These are phyloP conservation scores for Ispidina lecontei DNA, from an alignment of 2,797 vertebrate genomes.

Conservation along the genomic window DNA sequence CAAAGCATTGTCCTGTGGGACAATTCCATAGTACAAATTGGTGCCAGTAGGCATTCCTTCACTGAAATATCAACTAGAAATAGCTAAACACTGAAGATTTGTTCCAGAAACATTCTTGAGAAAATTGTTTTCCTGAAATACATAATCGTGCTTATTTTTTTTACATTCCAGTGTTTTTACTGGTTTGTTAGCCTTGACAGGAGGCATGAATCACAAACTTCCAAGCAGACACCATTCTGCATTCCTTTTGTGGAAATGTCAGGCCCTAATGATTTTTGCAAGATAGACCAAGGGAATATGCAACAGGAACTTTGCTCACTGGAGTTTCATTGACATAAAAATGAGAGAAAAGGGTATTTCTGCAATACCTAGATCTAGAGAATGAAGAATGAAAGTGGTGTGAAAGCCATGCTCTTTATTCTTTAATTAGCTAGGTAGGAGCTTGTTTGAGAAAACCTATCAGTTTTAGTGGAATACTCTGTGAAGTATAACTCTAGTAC, in stretches of 20 bases:
- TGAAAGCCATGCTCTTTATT: neutral
- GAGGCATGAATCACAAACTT: conserved; percentile 65
- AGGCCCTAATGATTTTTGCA: conserved; percentile 7
- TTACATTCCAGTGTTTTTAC: conserved; percentile 66
- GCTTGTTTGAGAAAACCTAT: neutral
- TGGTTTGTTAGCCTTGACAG: conserved; percentile 61
- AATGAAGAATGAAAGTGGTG: neutral
- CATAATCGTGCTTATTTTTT: conserved; percentile 65
- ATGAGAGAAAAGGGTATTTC: neutral
- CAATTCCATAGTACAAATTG: conserved; percentile 8
- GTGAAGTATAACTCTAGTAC: neutral
- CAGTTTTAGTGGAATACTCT: neutral
- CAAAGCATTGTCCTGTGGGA: conserved; percentile 40
- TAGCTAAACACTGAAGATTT: conserved; percentile 53
- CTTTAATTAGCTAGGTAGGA: neutral
- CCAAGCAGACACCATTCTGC: conserved; percentile 44
- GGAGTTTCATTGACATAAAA: neutral
- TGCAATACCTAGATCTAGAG: neutral
- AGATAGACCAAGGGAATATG: neutral
- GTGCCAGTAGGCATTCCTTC: conserved; percentile 63
- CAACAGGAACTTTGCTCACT: neutral
- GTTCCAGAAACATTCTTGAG: conserved; percentile 71
- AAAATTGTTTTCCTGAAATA: conserved; percentile 72
- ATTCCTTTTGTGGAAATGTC: conserved; percentile 45
- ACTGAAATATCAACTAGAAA: conserved; percentile 45